Base-by-base conservation (phyloP, 2,888 invertebrate species). In the Buathra laborator region DNA sequence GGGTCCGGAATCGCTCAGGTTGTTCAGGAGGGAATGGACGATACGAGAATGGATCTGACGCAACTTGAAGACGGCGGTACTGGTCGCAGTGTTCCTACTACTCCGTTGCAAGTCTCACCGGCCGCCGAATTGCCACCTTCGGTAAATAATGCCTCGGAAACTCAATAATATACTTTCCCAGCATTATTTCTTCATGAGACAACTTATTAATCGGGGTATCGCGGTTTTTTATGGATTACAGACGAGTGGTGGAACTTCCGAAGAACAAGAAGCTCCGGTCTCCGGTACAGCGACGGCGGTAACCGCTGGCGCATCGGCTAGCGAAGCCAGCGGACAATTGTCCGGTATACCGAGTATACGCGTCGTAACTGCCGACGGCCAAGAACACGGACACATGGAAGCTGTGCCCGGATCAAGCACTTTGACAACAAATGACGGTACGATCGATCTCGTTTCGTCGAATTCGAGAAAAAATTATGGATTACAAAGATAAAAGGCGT, bases 31-130 rank as follows among this genome's bases (percentile, higher is more conserved):
- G 95, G 96, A 87, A 96, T 97, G 95, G 97, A 97, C 93, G 97
- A 97, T 93, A 96, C 97, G 68, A 95, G 96, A 92, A 96, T 97
- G 93, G 97, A 97, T 94, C 94, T 96, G 48, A 95, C 96, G 84
- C 95, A 95, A 88, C 93, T 95, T 86, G 95, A 96, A 88, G 95
- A 96, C 56, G 91, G 93, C 72, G 95, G 96, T 66, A 95, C 96
- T 46, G 96, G 96, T 5, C 94, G 96, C 68, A 96, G 96, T 90
- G 96, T 96, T 29, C 96, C 96, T 1, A 96, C 95, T 48, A 96
- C 96, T 0, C 96, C 96, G 1, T 93, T 96, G 86, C 96, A 95
- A 94, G 95, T 95, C 82, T 96, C 95, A 68, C 96, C 96, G 51
- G 92, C 92, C 14, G 92, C 92, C 1, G 93, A 93, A 82, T 87